Conservation (phyloP, 1,140 invertebrate species). For the Druon quercuslanigerum region DNA sequence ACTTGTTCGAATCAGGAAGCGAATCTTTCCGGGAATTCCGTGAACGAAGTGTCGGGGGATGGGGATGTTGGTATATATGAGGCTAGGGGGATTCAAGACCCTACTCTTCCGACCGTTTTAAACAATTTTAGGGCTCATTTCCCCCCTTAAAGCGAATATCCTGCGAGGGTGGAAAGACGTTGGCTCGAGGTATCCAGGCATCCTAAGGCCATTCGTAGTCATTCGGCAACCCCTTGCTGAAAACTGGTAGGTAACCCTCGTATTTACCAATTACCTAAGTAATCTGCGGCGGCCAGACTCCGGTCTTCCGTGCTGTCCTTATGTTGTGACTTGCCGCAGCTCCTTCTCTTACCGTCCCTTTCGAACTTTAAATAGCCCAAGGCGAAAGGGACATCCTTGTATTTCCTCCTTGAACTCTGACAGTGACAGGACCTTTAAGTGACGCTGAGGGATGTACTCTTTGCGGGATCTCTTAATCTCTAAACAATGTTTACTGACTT, state of each 20-base stretch:
- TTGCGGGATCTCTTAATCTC: not conserved
- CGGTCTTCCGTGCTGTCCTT: conserved; percentile 62
- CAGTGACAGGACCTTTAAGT: not conserved
- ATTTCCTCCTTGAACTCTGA: not conserved
- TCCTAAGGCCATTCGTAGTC: conserved; percentile 49
- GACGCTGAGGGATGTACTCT: not conserved
- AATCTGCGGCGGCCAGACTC: conserved; percentile 69
- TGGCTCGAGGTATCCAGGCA: conserved; percentile 57
- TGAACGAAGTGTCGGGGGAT: conserved; percentile 8
- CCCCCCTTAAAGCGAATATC: conserved; percentile 74
- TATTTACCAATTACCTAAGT: conserved; percentile 77
- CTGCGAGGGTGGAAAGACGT: conserved; percentile 55
- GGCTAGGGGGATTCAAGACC: conserved; percentile 41
- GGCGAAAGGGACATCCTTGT: conserved; percentile 43
- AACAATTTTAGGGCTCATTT: conserved; percentile 77
- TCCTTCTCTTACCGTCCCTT: conserved; percentile 35
- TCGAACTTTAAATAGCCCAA: conserved; percentile 52
- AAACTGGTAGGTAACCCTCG: conserved; percentile 70
- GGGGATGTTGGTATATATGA: conserved; percentile 21
- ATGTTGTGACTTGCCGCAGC: conserved; percentile 36
- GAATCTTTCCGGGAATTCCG: not conserved
- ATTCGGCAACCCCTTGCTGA: conserved; percentile 58
- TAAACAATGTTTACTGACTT: too few relatives aligned
- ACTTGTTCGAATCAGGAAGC: not conserved
- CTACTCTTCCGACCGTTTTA: conserved; percentile 71